These are phyloP conservation scores for Anastatus disparis DNA, from an alignment of 1,140 invertebrate genomes.

Conservation along the genomic window DNA sequence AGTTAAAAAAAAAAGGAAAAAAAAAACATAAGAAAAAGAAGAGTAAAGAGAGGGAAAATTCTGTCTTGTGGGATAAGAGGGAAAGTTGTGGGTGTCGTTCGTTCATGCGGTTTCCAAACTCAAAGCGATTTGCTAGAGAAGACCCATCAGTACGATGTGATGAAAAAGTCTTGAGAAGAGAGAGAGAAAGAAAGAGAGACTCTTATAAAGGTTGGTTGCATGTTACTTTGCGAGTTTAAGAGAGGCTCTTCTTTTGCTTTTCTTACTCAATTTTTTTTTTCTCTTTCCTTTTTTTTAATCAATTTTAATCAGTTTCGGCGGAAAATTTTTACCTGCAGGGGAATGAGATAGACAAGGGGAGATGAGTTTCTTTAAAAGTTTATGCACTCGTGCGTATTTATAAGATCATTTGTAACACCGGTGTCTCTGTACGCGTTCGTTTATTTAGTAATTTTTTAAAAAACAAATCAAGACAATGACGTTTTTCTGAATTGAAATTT, in stretches of 20 bases:
- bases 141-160: conserved; percentile 23
- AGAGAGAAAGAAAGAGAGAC: neutral
- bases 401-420: no score
- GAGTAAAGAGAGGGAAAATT: no score
- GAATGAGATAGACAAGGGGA: neutral
- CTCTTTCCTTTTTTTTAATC: no score
- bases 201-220: no score
- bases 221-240: conserved; percentile 16
- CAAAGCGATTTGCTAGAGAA: conserved; percentile 19
- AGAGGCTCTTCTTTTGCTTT: neutral
- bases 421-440: no score
- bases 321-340: neutral
- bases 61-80: conserved; percentile 10
- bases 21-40: no score
- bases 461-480: no score
- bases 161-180: conserved; percentile 20
- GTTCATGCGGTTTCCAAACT: conserved; percentile 23
- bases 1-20: no score
- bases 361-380: neutral
- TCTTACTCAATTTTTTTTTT: neutral
- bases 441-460: no score
- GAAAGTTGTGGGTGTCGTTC: conserved; percentile 25
- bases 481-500: no score
- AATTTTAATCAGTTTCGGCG: conserved; percentile 8
- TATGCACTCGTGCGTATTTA: no score